Percentiles rank a stretch among this genome's conserved stretches.
Evolutionary conservation across 2,113 vertebrate species (phyloP).

Genomic region (Grammatotria lemairii): DNA sequence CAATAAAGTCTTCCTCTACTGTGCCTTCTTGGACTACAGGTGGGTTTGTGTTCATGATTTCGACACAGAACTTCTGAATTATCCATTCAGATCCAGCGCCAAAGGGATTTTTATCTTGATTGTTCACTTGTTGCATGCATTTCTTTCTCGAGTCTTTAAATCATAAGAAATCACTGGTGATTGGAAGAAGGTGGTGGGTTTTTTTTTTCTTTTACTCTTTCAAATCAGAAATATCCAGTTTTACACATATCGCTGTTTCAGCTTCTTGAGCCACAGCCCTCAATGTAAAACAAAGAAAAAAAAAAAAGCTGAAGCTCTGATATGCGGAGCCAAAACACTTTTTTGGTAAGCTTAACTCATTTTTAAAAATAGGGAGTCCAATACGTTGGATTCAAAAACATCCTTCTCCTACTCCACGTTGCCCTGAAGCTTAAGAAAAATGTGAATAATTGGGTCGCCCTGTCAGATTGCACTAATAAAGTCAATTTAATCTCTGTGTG

Average conservation of each 20-base stretch:
- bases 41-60: constrained; percentile 49
- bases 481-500: background rate
- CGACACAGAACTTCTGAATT: background rate
- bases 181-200: background rate
- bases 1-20: constrained; percentile 84
- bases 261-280: constrained; percentile 13
- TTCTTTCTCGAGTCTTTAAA: background rate
- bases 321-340: constrained; percentile 19
- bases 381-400: constrained; percentile 24
- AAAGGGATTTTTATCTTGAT: background rate
- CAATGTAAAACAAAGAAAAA: background rate
- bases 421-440: constrained; percentile 26
- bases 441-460: constrained; percentile 22
- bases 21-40: constrained; percentile 94
- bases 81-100: background rate
- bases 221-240: constrained; percentile 10
- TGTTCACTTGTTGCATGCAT: background rate
- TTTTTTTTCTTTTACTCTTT: background rate
- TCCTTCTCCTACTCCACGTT: constrained; percentile 15
- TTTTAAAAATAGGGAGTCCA: constrained; percentile 10
- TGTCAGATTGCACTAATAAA: constrained; percentile 7
- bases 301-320: background rate
- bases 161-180: background rate
- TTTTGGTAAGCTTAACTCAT: constrained; percentile 41
- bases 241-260: background rate